A percentile compares a stretch with the other conserved stretches of the same genome.
These are phyloP conservation scores for Entomobrya proxima DNA, from an alignment of 2,888 invertebrate species.

Conservation along the genomic window DNA sequence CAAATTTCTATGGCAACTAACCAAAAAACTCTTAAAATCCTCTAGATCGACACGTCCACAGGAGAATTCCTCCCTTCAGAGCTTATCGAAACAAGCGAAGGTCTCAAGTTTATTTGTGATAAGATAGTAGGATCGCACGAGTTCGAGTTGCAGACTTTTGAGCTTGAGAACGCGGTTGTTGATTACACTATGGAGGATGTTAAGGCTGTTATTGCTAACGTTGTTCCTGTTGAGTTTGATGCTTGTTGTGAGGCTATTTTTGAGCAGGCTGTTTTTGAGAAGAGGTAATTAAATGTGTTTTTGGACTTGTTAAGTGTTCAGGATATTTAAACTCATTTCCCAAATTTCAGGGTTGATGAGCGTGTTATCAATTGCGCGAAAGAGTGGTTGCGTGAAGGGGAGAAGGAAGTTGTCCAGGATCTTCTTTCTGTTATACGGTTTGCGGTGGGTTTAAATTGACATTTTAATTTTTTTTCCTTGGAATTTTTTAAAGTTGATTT, in stretches of 20 bases:
- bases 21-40: neutral
- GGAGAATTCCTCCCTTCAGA: conserved; percentile 69
- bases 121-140: conserved; percentile 39
- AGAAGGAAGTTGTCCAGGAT: neutral
- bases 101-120: conserved; percentile 62
- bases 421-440: conserved; percentile 48
- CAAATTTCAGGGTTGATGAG: conserved; percentile 45
- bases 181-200: conserved; percentile 56
- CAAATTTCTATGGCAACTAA: neutral
- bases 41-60: conserved; percentile 10
- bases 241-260: conserved; percentile 25
- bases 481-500: neutral
- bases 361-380: conserved; percentile 31
- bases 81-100: conserved; percentile 70
- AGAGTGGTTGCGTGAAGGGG: conserved; percentile 1
- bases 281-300: too few relatives aligned
- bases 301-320: too few relatives aligned
- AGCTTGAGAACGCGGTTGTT: conserved; percentile 63
- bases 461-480: neutral
- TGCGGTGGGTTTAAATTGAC: conserved; percentile 30
- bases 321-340: too few relatives aligned
- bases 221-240: conserved; percentile 44
- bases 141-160: conserved; percentile 66
- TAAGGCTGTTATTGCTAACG: conserved; percentile 36
- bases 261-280: conserved; percentile 52